These are phyloP conservation scores for Zophobas atratus DNA, from an alignment of 1,140 invertebrate species.

Conservation along the genomic window DNA sequence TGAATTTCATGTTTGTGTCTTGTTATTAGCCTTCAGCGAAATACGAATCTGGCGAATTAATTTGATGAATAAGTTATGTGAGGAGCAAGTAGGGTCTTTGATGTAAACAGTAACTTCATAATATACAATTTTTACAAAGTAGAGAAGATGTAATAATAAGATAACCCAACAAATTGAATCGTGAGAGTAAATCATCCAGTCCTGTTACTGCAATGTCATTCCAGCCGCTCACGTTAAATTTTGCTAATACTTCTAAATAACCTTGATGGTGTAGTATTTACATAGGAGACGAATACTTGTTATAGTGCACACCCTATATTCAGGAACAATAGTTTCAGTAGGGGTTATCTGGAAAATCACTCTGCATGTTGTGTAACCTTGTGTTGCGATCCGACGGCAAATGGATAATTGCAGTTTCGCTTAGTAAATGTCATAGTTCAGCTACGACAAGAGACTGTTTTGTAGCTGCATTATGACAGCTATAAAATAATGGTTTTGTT, in stretches of 20 bases:
- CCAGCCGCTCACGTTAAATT: too few relatives aligned
- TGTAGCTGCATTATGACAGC: constrained; percentile 36
- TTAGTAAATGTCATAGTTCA: constrained; percentile 42
- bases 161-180: constrained; percentile 16
- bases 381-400: constrained; percentile 39
- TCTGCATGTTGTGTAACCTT: constrained; percentile 35
- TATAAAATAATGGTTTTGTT: constrained; percentile 38
- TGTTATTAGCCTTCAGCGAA: constrained; percentile 43
- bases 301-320: not conserved
- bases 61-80: constrained; percentile 42
- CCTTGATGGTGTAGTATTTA: too few relatives aligned
- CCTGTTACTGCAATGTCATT: too few relatives aligned
- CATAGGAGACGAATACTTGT: too few relatives aligned
- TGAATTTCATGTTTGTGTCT: constrained; percentile 42
- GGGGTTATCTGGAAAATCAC: constrained; percentile 35
- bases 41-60: constrained; percentile 43
- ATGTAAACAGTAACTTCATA: constrained; percentile 44
- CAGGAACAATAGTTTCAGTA: not conserved
- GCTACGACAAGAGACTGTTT: constrained; percentile 37
- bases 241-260: too few relatives aligned
- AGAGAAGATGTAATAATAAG: not conserved
- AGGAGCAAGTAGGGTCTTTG: constrained; percentile 28
- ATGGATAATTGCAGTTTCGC: constrained; percentile 42
- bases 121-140: constrained; percentile 18
- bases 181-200: not conserved